Percentiles rank a stretch among this genome's conserved stretches.
These are phyloP conservation scores for Diglossa cyanea DNA, from an alignment of 2,797 vertebrate genomes.

Conservation along the genomic window DNA sequence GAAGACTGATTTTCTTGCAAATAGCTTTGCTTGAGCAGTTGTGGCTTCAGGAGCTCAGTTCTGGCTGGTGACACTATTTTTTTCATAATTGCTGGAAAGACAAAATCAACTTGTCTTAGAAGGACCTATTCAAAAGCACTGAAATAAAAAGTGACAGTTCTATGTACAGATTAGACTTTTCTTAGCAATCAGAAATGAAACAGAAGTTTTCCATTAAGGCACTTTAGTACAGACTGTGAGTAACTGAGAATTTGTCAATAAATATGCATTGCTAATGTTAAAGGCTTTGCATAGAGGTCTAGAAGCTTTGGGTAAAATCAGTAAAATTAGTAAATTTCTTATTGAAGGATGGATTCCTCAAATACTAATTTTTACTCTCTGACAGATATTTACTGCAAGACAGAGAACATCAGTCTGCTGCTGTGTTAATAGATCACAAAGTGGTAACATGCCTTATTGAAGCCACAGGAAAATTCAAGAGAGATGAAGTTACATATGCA, in stretches of 20 bases:
- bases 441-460: neutral
- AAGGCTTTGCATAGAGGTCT: neutral
- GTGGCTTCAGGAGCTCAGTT: neutral
- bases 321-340: neutral
- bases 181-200: neutral
- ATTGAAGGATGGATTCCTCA: neutral
- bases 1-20: neutral
- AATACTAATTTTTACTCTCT: neutral
- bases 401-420: neutral
- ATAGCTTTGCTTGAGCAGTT: neutral
- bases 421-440: neutral
- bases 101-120: neutral
- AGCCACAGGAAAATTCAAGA: neutral
- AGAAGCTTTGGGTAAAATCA: neutral
- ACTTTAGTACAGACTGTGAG: neutral
- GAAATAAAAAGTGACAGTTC: neutral
- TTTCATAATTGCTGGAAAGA: neutral
- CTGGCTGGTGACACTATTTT: neutral
- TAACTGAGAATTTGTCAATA: neutral
- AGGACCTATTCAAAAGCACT: neutral
- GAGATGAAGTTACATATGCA: neutral
- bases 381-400: neutral
- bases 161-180: neutral
- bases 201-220: neutral
- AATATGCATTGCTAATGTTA: neutral